phyloP scores from a whole-genome alignment of 2,888 invertebrate genomes.

The Drosophila peninsularis region DNA sequence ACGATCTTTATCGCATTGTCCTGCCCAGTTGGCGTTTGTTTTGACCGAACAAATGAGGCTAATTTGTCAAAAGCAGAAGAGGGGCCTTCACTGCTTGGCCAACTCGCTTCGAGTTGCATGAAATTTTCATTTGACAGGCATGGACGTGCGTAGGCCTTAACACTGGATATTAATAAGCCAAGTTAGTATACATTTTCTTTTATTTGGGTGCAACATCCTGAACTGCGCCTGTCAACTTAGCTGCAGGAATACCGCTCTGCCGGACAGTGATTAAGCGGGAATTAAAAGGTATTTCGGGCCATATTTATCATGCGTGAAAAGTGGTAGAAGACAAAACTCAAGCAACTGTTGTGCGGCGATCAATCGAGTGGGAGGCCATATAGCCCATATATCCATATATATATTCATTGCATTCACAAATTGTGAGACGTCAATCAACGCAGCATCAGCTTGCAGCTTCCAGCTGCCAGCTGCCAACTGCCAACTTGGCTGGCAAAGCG shows the following conservation, averaged over 20 bases:
- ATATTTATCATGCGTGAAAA: slow-evolving; percentile 39
- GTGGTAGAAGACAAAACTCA: slow-evolving; percentile 27
- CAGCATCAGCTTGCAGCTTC: slow-evolving; percentile 70
- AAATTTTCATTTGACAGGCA: slow-evolving; percentile 77
- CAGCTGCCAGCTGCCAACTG: slow-evolving; percentile 31
- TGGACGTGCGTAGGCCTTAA: slow-evolving; percentile 48
- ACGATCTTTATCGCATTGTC: slow-evolving; percentile 75
- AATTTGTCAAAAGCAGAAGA: slow-evolving; percentile 81
- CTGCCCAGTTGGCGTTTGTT: slow-evolving; percentile 73
- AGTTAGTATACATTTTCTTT: slow-evolving; percentile 38
- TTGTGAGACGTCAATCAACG: slow-evolving; percentile 71
- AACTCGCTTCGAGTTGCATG: slow-evolving; percentile 50
- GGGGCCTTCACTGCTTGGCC: slow-evolving; percentile 10
- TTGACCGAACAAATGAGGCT: slow-evolving; percentile 84
- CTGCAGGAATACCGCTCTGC: slow-evolving; percentile 57
- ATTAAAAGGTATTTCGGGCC: slow-evolving; percentile 55
- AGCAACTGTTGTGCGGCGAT: no score
- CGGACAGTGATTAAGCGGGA: slow-evolving; percentile 79
- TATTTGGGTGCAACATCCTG: slow-evolving; percentile 33
- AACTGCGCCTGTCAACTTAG: slow-evolving; percentile 71
- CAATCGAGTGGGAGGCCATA: slow-evolving; percentile 4
- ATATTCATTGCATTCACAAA: slow-evolving; percentile 30
- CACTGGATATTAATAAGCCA: slow-evolving; percentile 70
- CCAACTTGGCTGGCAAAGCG: slow-evolving; percentile 58
- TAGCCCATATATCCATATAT: not conserved